Conservation (phyloP, 1,140 invertebrate genomes). For the Lutraria rhynchaena region DNA sequence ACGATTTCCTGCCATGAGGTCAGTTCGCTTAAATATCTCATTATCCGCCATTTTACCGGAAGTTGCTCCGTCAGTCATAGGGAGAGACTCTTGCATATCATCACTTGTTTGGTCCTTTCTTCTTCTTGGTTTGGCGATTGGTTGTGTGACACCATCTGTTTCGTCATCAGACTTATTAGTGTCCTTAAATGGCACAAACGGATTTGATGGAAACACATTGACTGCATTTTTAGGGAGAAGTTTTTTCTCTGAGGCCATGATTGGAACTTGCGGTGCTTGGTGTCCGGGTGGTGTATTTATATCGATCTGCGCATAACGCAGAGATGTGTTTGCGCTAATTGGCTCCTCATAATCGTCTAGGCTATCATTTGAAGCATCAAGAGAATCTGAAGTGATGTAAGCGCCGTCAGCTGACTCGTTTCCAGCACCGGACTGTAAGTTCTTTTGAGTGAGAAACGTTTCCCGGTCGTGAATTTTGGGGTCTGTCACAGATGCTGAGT, state of each 20-base stretch:
- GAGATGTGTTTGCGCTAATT: slow-evolving; percentile 21
- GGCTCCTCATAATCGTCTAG: slow-evolving; percentile 54
- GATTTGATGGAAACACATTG: slow-evolving; percentile 47
- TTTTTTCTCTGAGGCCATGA: background rate
- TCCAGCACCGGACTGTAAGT: slow-evolving; percentile 20
- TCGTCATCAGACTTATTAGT: background rate
- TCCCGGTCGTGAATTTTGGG: slow-evolving; percentile 12
- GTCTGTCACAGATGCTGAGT: slow-evolving; percentile 24
- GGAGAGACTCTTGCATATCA: background rate
- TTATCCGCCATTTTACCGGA: background rate
- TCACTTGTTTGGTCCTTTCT: background rate
- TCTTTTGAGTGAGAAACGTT: background rate
- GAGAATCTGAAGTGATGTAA: background rate
- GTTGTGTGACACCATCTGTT: background rate
- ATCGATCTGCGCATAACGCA: slow-evolving; percentile 32
- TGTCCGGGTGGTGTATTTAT: background rate
- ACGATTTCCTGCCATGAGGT: background rate
- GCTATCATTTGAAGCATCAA: background rate
- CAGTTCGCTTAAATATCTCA: background rate
- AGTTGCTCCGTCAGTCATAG: background rate
- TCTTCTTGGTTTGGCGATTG: slow-evolving; percentile 37
- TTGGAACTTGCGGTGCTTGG: slow-evolving; percentile 29
- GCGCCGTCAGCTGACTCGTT: background rate
- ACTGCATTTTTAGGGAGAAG: slow-evolving; percentile 13
- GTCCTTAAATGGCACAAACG: background rate